phyloP scores from a whole-genome alignment of 1,140 invertebrate genomes.

The Trichomalopsis sarcophagae region DNA sequence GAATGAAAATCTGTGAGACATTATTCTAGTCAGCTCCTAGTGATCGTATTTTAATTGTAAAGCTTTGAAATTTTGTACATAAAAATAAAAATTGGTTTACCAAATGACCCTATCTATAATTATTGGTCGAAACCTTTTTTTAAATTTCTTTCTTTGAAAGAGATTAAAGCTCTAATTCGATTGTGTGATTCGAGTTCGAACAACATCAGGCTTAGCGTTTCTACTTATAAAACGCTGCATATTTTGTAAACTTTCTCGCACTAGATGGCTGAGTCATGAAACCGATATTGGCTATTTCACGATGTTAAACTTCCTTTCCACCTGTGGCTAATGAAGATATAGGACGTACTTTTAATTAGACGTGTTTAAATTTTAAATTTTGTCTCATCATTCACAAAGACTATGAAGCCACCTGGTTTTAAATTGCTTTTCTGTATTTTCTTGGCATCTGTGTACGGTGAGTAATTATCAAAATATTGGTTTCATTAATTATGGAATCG shows the following conservation, averaged over 20 bases:
- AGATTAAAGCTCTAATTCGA: neutral
- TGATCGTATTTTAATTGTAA: too few relatives aligned
- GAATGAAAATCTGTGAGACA: conserved; percentile 1
- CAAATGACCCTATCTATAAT: too few relatives aligned
- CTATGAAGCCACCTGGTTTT: neutral
- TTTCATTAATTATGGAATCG: neutral
- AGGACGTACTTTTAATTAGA: neutral
- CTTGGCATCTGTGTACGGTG: neutral
- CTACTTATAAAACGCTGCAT: neutral
- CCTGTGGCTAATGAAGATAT: neutral
- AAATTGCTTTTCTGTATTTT: neutral
- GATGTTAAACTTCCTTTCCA: neutral
- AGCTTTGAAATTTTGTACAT: neutral
- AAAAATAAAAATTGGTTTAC: neutral
- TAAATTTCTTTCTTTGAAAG: neutral
- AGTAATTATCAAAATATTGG: neutral
- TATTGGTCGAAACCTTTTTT: neutral
- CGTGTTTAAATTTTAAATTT: neutral
- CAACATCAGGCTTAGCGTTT: neutral
- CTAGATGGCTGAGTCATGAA: neutral
- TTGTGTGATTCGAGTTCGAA: neutral
- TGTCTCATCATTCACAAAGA: neutral
- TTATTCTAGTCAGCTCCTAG: neutral
- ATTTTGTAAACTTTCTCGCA: neutral
- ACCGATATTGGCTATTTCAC: neutral